Evolutionary conservation across 2,797 vertebrate genomes (phyloP).

Genomic region (Onychomys leucogaster): DNA sequence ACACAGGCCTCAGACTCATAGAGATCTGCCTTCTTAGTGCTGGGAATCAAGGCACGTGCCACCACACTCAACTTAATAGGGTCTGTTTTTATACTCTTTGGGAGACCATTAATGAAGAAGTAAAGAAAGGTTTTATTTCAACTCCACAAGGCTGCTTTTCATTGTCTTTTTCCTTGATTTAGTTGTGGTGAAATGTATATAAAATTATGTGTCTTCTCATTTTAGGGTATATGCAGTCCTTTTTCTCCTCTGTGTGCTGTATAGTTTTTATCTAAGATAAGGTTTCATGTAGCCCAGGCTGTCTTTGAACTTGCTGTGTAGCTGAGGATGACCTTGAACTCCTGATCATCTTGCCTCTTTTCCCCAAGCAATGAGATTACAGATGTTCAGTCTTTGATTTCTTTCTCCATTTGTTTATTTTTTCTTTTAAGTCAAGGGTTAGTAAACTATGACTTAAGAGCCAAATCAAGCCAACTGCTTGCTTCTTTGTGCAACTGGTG

Average conservation of each 20-base stretch:
- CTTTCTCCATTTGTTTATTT: neutral
- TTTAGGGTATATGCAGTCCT: neutral
- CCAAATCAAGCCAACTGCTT: neutral
- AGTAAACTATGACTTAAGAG: neutral
- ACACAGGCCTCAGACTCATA: neutral
- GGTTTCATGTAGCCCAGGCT: neutral
- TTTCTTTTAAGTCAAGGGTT: slow-evolving; percentile 16
- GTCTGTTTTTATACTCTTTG: neutral
- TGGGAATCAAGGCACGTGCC: neutral
- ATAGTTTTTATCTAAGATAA: neutral
- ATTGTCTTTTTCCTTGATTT: neutral
- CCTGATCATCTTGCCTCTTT: neutral
- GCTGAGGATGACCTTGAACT: neutral
- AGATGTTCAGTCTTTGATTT: neutral
- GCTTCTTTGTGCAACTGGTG: neutral
- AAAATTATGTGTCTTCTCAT: neutral
- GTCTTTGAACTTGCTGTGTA: neutral
- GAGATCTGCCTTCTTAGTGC: neutral
- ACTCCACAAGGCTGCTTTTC: neutral
- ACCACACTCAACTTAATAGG: neutral
- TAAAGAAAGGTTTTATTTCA: neutral
- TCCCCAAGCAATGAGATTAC: neutral
- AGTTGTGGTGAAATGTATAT: slow-evolving; percentile 27
- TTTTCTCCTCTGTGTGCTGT: neutral
- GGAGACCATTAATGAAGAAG: neutral